These are phyloP conservation scores for Eunapius fragilis DNA, from an alignment of 37 sponge, comb jelly and placozoan species.

Conservation along the genomic window DNA sequence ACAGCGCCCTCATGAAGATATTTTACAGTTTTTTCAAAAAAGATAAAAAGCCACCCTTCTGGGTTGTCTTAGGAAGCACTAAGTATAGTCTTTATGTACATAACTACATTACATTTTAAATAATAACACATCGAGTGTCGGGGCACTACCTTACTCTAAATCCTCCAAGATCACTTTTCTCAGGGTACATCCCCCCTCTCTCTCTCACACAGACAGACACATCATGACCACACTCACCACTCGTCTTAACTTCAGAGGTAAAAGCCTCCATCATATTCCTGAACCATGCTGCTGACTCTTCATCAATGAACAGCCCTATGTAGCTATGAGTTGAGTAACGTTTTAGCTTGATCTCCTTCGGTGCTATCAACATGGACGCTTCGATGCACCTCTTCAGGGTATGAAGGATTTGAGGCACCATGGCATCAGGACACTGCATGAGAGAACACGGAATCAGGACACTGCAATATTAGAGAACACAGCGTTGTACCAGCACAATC, in stretches of 20 bases:
- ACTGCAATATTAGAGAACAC: background rate
- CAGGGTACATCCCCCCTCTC: background rate
- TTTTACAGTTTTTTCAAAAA: too few relatives aligned
- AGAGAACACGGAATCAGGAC: background rate
- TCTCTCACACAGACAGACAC: background rate
- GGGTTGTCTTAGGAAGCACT: too few relatives aligned
- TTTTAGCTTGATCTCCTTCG: slow-evolving; percentile 57
- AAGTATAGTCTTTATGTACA: too few relatives aligned
- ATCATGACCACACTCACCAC: slow-evolving; percentile 1
- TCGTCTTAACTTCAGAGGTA: slow-evolving; percentile 48
- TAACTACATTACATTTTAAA: too few relatives aligned
- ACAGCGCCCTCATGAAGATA: too few relatives aligned
- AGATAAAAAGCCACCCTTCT: too few relatives aligned
- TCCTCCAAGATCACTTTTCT: background rate
- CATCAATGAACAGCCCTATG: slow-evolving; percentile 89
- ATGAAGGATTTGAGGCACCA: slow-evolving; percentile 34
- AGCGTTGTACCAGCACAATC: background rate
- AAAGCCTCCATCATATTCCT: slow-evolving; percentile 58
- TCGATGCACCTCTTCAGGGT: slow-evolving; percentile 45
- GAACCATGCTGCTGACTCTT: slow-evolving; percentile 80
- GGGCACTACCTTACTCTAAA: too few relatives aligned
- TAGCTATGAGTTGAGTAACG: slow-evolving; percentile 76
- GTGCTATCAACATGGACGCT: slow-evolving; percentile 36
- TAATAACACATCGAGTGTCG: too few relatives aligned
- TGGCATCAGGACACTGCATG: slow-evolving; percentile 32